These are phyloP conservation scores for Hassar affinis DNA, from an alignment of 2,113 vertebrate species.

Conservation along the genomic window DNA sequence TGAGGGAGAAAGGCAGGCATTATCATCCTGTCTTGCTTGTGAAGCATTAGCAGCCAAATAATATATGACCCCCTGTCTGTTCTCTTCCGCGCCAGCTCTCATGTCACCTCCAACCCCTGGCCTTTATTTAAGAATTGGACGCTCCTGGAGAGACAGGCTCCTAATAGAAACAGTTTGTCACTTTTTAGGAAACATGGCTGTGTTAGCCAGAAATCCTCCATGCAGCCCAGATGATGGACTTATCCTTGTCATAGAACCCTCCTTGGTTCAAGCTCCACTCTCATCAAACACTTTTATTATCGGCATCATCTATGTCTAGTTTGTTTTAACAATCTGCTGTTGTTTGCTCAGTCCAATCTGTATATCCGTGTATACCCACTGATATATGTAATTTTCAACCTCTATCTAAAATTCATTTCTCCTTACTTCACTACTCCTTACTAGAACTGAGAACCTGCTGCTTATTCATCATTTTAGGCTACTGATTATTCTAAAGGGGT, in stretches of 20 bases:
- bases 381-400: not conserved
- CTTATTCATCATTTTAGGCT: not conserved
- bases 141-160: constrained; percentile 31
- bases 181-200: constrained; percentile 41
- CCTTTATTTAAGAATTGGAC: constrained; percentile 51
- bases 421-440: not conserved
- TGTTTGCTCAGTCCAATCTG: not conserved
- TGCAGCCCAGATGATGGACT: not conserved
- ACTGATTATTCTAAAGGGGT: not conserved
- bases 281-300: not conserved
- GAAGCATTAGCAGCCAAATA: constrained; percentile 35
- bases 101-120: constrained; percentile 46
- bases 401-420: not conserved
- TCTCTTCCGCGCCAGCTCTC: constrained; percentile 25
- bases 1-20: constrained; percentile 39
- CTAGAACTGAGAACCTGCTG: not conserved
- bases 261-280: not conserved
- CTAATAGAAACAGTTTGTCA: constrained; percentile 50
- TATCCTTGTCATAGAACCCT: constrained; percentile 21
- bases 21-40: constrained; percentile 41
- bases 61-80: constrained; percentile 45
- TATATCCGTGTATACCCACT: not conserved
- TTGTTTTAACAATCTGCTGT: not conserved
- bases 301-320: not conserved
- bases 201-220: not conserved